Evolutionary conservation across 2,888 invertebrate species (phyloP), one percentile per base, ranked within the genome.

Genomic region (Cephus sareptanus): DNA sequence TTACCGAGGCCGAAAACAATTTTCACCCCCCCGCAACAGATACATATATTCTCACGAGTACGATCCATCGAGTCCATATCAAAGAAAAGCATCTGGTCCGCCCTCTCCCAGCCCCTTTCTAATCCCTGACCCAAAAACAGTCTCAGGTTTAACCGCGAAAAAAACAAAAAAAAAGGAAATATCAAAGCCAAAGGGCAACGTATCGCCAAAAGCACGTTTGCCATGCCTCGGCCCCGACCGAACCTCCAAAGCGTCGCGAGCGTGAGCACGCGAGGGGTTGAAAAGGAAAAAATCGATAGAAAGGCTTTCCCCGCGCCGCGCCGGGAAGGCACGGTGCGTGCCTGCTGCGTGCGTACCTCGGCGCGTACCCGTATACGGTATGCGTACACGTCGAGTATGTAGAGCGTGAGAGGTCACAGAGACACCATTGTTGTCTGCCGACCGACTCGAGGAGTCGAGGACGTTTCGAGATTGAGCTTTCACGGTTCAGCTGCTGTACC

Each of bases 371-470:
- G 56, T 56, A 56, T 56, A 56, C 56, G 56, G 56, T 23, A 56
- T 56, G 71, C 71, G 71, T 71, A 34, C 74, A 11, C 74, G 74
- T 6, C 79, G 82, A 78, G 79, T 85, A 84, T 85, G 84, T 86
- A 83, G 86, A 85, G 82, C 86, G 85, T 86, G 83, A 86, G 86
- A 88, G 87, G 87, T 87, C 88, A 85, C 86, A 86, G 86, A 85
- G 87, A 80, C 82, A 82, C 85, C 85, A 87, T 87, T 87, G 87
- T 87, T 87, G 87, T 87, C 87, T 87, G 84, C 80, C 79, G 77
- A 78, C 79, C 79, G 79, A 31, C 74, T 33, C 33, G 74, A 74
- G 74, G n/a, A 33, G 34, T 34, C 74, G 74, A 74, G 74, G 74
- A 74, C 74, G 37, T 35, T 34, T 74, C 74, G 35, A 30, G 74